These are phyloP conservation scores for Acipenser transmontanus DNA, from an alignment of 2,797 vertebrate species.

Conservation along the genomic window DNA sequence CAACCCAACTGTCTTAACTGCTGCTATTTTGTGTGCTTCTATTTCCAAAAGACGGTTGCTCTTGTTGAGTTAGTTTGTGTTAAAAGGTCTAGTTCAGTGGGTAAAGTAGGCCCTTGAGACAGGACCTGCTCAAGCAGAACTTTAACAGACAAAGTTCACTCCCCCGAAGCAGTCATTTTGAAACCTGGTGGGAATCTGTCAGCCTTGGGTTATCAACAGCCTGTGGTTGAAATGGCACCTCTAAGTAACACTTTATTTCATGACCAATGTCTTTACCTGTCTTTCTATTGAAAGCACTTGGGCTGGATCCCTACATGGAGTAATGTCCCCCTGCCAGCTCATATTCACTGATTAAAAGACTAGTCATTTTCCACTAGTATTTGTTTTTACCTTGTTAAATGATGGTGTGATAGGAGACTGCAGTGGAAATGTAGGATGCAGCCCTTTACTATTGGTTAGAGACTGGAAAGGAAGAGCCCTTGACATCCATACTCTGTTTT, in stretches of 20 bases:
- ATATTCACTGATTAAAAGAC: background rate
- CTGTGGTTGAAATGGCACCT: background rate
- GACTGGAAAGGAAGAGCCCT: background rate
- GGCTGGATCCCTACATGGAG: background rate
- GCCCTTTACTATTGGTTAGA: background rate
- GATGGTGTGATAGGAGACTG: background rate
- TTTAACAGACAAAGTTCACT: background rate
- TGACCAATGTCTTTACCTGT: conserved; percentile 1
- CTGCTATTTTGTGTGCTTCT: background rate
- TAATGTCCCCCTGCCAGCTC: background rate
- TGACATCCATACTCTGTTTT: background rate
- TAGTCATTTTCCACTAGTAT: background rate
- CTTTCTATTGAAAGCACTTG: conserved; percentile 1
- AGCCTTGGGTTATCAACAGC: conserved; percentile 1
- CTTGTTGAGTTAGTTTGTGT: background rate
- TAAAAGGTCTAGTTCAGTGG: conserved; percentile 1
- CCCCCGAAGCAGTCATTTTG: background rate
- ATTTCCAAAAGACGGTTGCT: background rate
- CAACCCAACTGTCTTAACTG: background rate
- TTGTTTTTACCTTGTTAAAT: background rate
- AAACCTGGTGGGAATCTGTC: background rate
- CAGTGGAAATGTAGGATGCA: background rate
- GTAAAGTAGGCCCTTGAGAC: background rate
- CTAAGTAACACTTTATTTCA: conserved; percentile 3
- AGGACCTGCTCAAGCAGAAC: conserved; percentile 1